phyloP scores from a whole-genome alignment of 2,888 invertebrate genomes.

The Zaprionus lineosus region DNA sequence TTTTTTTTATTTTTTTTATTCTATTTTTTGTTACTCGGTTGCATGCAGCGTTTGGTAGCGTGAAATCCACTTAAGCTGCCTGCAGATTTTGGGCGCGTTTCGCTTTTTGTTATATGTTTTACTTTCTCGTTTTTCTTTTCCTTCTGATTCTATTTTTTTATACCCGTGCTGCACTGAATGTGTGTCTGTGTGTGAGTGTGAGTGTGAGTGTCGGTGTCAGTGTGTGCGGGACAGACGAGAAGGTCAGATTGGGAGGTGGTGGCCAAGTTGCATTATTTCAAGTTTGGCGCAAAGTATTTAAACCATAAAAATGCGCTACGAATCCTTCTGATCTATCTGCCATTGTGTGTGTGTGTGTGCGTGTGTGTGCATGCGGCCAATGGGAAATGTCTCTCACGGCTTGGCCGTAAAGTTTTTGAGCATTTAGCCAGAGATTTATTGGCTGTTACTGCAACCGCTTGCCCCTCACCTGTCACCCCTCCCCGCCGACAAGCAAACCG shows the following conservation, averaged over 20 bases:
- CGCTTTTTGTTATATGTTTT: conserved; percentile 49
- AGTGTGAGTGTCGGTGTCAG: too few species aligned
- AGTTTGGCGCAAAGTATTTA: conserved; percentile 65
- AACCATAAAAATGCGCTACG: conserved; percentile 58
- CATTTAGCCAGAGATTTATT: conserved; percentile 65
- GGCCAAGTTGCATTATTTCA: conserved; percentile 59
- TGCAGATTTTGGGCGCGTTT: conserved; percentile 60
- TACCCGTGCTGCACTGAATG: conserved; percentile 22
- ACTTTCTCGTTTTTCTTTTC: conserved; percentile 9
- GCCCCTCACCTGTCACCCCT: neutral
- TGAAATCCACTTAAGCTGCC: conserved; percentile 66
- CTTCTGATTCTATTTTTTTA: conserved; percentile 40
- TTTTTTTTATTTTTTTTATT: conserved; percentile 10
- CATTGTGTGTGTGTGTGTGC: too few species aligned
- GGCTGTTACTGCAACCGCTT: conserved; percentile 55
- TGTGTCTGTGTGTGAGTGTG: too few species aligned
- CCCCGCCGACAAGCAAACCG: too few species aligned
- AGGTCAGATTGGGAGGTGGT: neutral
- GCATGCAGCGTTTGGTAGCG: conserved; percentile 48
- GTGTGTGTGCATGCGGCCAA: too few species aligned
- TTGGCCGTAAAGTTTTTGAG: conserved; percentile 59
- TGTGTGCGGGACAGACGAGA: neutral
- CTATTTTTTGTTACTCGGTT: conserved; percentile 12
- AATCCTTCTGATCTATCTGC: conserved; percentile 42
- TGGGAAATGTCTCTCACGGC: conserved; percentile 56